Percentiles rank a stretch among this genome's conserved stretches.
Conservation (phyloP, 2,797 vertebrate species). For the Craterocephalus amniculus region DNA sequence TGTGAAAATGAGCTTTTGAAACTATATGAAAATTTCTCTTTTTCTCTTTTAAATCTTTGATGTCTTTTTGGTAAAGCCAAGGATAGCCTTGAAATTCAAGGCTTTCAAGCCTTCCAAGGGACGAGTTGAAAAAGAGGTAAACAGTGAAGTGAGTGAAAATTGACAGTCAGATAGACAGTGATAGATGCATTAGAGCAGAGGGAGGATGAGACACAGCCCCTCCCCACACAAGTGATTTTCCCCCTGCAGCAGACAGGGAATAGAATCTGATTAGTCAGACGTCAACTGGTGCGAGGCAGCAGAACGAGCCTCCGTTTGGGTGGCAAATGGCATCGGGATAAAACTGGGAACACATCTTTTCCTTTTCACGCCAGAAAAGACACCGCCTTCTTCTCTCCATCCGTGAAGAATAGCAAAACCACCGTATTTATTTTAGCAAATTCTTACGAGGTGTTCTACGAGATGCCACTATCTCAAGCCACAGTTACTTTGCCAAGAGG, state of each 20-base stretch:
- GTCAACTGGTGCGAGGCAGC: constrained; percentile 78
- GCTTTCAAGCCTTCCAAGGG: constrained; percentile 17
- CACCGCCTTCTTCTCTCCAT: constrained; percentile 44
- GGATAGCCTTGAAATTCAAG: constrained; percentile 16
- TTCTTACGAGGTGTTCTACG: constrained; percentile 74
- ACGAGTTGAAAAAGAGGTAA: constrained; percentile 55
- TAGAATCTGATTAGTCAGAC: constrained; percentile 85
- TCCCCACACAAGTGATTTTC: constrained; percentile 59
- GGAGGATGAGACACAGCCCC: constrained; percentile 41
- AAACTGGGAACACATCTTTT: constrained; percentile 73
- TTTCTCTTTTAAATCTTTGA: neutral
- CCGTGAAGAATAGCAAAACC: constrained; percentile 69
- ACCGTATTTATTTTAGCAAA: constrained; percentile 75
- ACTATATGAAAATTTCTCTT: neutral
- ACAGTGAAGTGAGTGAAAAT: constrained; percentile 60
- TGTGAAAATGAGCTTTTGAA: too few species aligned
- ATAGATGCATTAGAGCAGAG: constrained; percentile 73
- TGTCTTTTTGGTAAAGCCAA: neutral
- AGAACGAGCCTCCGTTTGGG: constrained; percentile 73
- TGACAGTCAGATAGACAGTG: constrained; percentile 74
- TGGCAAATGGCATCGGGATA: constrained; percentile 75
- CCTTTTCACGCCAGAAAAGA: constrained; percentile 71
- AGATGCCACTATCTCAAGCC: constrained; percentile 71
- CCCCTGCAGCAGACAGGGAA: constrained; percentile 71
- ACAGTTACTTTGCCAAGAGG: constrained; percentile 75